A percentile compares a stretch with the other conserved stretches of the same genome.
Conservation (phyloP, 92 coral and sea anemone genomes). For the Micromussa lordhowensis region DNA sequence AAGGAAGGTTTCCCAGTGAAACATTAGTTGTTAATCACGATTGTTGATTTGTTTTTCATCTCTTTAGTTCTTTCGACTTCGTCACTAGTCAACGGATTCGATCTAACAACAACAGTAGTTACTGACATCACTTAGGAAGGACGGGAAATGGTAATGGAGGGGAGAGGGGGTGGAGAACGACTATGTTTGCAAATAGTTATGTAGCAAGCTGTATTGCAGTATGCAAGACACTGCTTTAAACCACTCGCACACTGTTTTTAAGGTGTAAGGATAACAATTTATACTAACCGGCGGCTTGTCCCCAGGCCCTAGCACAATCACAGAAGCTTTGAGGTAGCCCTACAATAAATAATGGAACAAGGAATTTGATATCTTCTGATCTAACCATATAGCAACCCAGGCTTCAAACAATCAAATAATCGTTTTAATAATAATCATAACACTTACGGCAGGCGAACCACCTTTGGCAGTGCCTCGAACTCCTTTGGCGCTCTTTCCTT, state of each 20-base stretch:
- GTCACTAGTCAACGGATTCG: background rate
- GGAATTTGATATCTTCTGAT: background rate
- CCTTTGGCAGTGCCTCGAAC: slow-evolving; percentile 61
- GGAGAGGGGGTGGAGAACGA: background rate
- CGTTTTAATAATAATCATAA: background rate
- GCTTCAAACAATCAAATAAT: too few species aligned
- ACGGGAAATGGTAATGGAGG: background rate
- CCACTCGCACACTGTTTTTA: background rate
- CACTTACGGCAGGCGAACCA: slow-evolving; percentile 84
- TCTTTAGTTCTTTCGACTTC: background rate
- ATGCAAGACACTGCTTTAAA: background rate
- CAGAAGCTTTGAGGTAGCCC: slow-evolving; percentile 88
- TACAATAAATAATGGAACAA: slow-evolving; percentile 7
- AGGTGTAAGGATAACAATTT: background rate
- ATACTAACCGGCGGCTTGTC: slow-evolving; percentile 82
- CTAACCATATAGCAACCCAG: too few species aligned
- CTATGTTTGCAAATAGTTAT: background rate
- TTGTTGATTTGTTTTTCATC: too few species aligned
- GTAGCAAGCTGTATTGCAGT: background rate
- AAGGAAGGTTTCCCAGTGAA: too few species aligned
- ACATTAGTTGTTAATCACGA: background rate
- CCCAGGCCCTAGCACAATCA: slow-evolving; percentile 77
- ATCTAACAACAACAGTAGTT: background rate
- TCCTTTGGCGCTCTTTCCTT: slow-evolving; percentile 49
- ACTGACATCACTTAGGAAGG: background rate